These are phyloP conservation scores for Gallinago solitaria DNA, from an alignment of 2,797 vertebrate genomes.

Conservation along the genomic window DNA sequence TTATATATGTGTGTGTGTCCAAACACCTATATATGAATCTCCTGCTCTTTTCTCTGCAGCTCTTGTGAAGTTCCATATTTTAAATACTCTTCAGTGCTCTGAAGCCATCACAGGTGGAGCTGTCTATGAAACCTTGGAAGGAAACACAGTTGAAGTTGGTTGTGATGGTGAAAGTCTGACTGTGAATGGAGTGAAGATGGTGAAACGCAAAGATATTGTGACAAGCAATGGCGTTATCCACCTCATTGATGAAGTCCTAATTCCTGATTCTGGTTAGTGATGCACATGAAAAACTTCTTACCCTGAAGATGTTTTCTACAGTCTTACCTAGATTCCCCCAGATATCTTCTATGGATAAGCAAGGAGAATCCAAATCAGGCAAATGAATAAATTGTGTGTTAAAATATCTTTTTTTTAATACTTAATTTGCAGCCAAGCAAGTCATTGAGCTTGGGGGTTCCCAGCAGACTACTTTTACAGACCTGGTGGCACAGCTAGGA, in stretches of 20 bases:
- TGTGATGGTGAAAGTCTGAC: slow-evolving; percentile 94
- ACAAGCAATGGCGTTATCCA: slow-evolving; percentile 96
- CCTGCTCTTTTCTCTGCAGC: slow-evolving; percentile 74
- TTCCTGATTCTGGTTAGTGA: slow-evolving; percentile 94
- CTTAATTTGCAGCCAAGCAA: slow-evolving; percentile 86
- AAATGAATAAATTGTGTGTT: background rate
- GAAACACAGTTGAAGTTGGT: slow-evolving; percentile 89
- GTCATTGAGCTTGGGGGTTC: slow-evolving; percentile 88
- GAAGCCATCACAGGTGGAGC: slow-evolving; percentile 92
- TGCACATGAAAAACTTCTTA: background rate
- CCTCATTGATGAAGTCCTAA: slow-evolving; percentile 90
- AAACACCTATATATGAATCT: background rate
- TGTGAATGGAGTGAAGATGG: slow-evolving; percentile 95
- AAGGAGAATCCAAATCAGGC: background rate
- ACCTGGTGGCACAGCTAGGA: slow-evolving; percentile 90
- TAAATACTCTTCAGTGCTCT: slow-evolving; percentile 93
- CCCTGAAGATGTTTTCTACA: background rate
- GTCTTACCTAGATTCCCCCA: background rate
- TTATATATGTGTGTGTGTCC: background rate
- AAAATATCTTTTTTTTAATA: background rate
- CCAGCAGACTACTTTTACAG: slow-evolving; percentile 88
- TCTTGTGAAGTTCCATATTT: slow-evolving; percentile 91
- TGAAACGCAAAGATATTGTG: slow-evolving; percentile 93
- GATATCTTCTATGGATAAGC: background rate
- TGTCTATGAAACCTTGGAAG: slow-evolving; percentile 91